These are phyloP conservation scores for Muraenolepis orangiensis DNA, from an alignment of 2,797 vertebrate species.

Conservation along the genomic window DNA sequence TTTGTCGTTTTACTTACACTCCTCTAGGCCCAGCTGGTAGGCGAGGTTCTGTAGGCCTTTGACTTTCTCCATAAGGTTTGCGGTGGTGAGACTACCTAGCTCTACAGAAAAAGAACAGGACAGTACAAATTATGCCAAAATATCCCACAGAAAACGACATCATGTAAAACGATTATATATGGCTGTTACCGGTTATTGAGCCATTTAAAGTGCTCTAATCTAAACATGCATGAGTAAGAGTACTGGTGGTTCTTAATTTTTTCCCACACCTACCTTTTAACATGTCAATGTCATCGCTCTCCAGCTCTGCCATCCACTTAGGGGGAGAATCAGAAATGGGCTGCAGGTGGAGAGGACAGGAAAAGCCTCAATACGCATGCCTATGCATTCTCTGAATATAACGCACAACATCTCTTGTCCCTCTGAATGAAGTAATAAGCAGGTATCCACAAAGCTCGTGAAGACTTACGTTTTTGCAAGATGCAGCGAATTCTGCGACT, in stretches of 20 bases:
- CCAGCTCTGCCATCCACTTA: slow-evolving; percentile 98
- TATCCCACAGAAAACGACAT: not conserved
- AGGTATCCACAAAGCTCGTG: slow-evolving; percentile 1
- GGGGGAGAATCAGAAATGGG: slow-evolving; percentile 93
- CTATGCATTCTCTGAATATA: not conserved
- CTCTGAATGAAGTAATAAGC: not conserved
- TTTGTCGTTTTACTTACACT: slow-evolving; percentile 84
- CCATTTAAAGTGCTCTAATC: too few species aligned
- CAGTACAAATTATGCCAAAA: slow-evolving; percentile 1
- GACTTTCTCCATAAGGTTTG: slow-evolving; percentile 98
- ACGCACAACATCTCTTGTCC: not conserved
- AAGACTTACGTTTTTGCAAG: slow-evolving; percentile 94
- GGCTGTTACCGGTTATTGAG: not conserved
- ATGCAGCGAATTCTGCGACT: slow-evolving; percentile 95
- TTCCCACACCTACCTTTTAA: slow-evolving; percentile 80
- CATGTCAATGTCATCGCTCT: slow-evolving; percentile 98
- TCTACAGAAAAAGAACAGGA: slow-evolving; percentile 69
- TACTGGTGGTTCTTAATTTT: slow-evolving; percentile 6
- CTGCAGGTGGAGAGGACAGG: slow-evolving; percentile 66
- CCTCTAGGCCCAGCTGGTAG: slow-evolving; percentile 95
- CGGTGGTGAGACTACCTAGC: slow-evolving; percentile 94
- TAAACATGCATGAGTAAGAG: not conserved
- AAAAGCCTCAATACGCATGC: not conserved
- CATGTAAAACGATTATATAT: not conserved
- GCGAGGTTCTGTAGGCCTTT: slow-evolving; percentile 97